Base-by-base conservation (phyloP, 2,797 vertebrate genomes). In the Oreortyx pictus region DNA sequence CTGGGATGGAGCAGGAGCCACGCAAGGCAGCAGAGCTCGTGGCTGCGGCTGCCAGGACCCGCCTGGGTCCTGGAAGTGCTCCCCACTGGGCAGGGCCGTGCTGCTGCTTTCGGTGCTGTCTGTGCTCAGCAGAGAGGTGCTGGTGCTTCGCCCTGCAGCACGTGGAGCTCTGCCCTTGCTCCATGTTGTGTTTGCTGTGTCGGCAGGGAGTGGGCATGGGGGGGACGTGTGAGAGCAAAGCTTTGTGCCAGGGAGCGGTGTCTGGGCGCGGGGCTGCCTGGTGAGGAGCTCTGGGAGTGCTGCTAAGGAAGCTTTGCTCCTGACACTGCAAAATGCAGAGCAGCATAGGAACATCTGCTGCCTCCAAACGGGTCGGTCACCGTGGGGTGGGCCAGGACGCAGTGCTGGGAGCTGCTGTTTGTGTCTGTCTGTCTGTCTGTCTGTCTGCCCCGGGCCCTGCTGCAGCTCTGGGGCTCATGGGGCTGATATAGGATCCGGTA, bases 241-340 rank as follows among this genome's bases (percentile, higher is more conserved):
- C 71, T 81, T 54, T 59, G 33, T 52, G 44, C 72, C 5, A 9
- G 67, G 49, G 35, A 80, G 44, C 0, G 0, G 65, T 80, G 68
- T 65, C 71, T 85, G 89, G 79, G 82, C 61, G n/a, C 68, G 82
- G 88, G 82, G 49, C 44, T 0, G 13, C 65, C 89, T 95, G 93
- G 79, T 75, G 54, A 78, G 82, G 59, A 89, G 68, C 87, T 92
- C 46, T 23, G 71, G 81, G 78, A 43, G 68, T 77, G 68, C 67
- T 90, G 72, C 44, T 72, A n/a, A 80, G 65, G 81, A 68, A 88
- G 33, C 82, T 84, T 67, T 43, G 59, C 52, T 92, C 89, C 89
- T 90, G 87, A 93, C 62, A 11, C 76, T 81, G 82, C 76, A 93
- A 78, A 94, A 85, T 19, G 65, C 73, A 64, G 68, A 89, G 60